Base-by-base conservation (phyloP, 2,888 invertebrate genomes). In the Epistrophella euchroma region DNA sequence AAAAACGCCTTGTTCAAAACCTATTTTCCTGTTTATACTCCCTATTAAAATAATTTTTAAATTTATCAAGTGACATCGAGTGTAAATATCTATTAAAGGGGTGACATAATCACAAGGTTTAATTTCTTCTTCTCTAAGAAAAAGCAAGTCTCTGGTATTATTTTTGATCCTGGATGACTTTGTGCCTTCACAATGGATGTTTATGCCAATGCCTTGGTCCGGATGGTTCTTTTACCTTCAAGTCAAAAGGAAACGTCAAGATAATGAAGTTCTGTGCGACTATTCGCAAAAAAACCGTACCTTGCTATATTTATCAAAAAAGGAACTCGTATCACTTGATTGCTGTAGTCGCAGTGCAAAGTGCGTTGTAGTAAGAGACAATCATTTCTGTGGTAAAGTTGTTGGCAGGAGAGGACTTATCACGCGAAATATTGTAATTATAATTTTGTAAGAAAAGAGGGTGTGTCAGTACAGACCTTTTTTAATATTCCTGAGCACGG, bases 231-330 rank as follows among this genome's bases (percentile, higher is more conserved):
- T 17, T 25, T 62, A 13, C 32, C 22, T 62, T 43, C 28, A 40
- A 62, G n/a, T 19, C 5, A 7, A 62, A 62, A 43, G 43, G 43
- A 62, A 62, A 62, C 47, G 11, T 37, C 75, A 56, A 17, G 74
- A 55, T 74, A 79, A 73, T 79, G 55, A 74, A 70, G 55, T 70
- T 45, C 66, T 50, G 50, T 71, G 22, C 50, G 43, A 82, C 40
- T 19, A 40, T 80, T 4, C 19, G 2, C 32, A 47, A 45, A 28
- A 37, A 62, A 40, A 40, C 22, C 25, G 5, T 25, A 43, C 28
- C 25, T 28, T n/a, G 9, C 28, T 19, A 15, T 28, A 19, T 13
- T 4, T 4, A 5, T 5, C 6, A 4, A 28, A 28, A 28, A 28
- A 28, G 28, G 6, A 28, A 45, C 28, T 45, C 45, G n/a, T 64